phyloP scores from a whole-genome alignment of 2,797 vertebrate genomes.

The Manis pentadactyla region DNA sequence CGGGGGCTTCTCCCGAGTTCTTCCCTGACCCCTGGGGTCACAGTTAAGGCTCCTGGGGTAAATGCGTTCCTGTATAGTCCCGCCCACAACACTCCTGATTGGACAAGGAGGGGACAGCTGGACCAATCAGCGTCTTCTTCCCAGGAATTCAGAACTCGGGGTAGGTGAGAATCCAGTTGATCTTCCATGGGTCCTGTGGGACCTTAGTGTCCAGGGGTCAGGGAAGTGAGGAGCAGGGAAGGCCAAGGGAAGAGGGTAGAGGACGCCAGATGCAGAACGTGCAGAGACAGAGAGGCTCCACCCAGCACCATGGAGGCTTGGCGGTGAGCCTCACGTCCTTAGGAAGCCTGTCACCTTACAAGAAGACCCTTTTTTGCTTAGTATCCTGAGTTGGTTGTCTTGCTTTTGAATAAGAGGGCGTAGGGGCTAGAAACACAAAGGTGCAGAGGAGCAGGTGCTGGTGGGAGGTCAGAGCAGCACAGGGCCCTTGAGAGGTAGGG shows the following conservation, averaged over 20 bases:
- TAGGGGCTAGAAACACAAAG: neutral
- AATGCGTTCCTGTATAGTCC: neutral
- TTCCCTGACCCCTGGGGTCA: neutral
- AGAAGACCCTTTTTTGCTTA: neutral
- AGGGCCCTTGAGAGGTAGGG: neutral
- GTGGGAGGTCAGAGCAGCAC: neutral
- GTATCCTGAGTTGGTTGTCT: neutral
- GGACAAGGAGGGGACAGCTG: neutral
- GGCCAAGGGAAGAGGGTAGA: neutral
- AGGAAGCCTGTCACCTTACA: neutral
- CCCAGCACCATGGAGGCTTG: rapidly evolving
- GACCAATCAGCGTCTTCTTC: neutral
- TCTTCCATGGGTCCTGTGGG: rapidly evolving
- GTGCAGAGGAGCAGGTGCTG: neutral
- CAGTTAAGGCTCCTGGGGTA: neutral
- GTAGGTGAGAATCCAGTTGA: neutral
- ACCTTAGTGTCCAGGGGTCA: neutral
- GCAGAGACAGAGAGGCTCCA: neutral
- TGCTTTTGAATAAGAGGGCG: neutral
- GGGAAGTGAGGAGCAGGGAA: neutral
- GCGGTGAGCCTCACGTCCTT: neutral
- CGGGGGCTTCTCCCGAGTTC: neutral
- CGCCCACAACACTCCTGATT: neutral
- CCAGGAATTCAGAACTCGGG: neutral
- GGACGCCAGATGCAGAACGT: rapidly evolving